phyloP scores from a whole-genome alignment of 2,797 vertebrate species.

The Lepus oiostolus region DNA sequence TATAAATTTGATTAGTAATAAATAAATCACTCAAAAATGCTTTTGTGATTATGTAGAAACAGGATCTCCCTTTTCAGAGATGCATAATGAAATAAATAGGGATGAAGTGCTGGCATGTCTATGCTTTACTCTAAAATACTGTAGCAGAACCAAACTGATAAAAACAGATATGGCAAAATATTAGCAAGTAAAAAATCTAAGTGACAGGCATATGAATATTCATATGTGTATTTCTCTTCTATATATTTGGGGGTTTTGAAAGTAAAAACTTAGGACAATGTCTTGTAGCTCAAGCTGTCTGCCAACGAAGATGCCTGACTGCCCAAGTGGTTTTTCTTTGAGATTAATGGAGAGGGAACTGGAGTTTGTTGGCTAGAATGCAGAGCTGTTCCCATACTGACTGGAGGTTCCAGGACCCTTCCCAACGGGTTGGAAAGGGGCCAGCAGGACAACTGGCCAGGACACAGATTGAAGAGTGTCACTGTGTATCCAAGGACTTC shows the following conservation, averaged over 20 bases:
- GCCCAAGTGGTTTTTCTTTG: background rate
- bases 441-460: background rate
- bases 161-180: background rate
- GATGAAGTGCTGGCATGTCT: background rate
- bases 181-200: background rate
- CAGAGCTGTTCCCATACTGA: background rate
- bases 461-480: background rate
- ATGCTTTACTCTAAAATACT: conserved; percentile 18
- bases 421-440: background rate
- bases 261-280: background rate
- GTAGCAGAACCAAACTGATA: conserved; percentile 28
- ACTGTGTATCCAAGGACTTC: background rate
- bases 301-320: conserved; percentile 3
- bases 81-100: background rate
- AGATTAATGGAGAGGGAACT: background rate
- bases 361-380: background rate
- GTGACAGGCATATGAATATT: background rate
- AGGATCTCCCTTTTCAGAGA: conserved; percentile 1
- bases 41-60: background rate
- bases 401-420: background rate
- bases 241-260: background rate
- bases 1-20: conserved; percentile 3
- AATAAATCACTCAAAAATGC: background rate
- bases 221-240: background rate
- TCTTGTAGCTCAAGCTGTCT: conserved; percentile 6